Conservation (phyloP, 2,888 invertebrate genomes). For the Ypsolopha scabrella region DNA sequence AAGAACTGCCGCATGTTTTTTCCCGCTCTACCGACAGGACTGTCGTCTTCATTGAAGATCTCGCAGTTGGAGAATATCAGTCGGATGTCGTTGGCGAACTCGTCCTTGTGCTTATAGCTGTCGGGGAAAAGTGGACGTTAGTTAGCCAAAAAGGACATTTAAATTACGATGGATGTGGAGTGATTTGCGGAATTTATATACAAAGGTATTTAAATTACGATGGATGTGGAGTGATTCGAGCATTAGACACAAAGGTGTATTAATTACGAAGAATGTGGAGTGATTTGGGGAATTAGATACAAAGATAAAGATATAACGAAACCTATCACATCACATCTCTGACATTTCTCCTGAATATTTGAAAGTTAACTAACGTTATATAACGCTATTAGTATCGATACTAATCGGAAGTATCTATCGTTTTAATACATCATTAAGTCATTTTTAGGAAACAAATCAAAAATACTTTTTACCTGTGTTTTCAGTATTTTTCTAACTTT, state of each 20-base stretch:
- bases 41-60: conserved; percentile 98
- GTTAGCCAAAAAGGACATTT: conserved; percentile 6
- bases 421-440: too few relatives aligned
- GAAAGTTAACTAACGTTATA: too few relatives aligned
- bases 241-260: too few relatives aligned
- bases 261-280: neutral
- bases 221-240: neutral
- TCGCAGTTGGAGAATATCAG: conserved; percentile 98
- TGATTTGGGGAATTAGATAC: neutral
- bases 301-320: neutral
- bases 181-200: too few relatives aligned
- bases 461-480: too few relatives aligned
- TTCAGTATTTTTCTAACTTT: too few relatives aligned
- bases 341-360: too few relatives aligned
- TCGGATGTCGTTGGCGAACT: conserved; percentile 92
- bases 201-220: conserved; percentile 3
- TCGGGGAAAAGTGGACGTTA: conserved; percentile 14
- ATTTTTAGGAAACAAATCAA: too few relatives aligned
- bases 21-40: conserved; percentile 96
- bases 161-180: neutral
- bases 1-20: conserved; percentile 94
- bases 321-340: too few relatives aligned
- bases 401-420: too few relatives aligned
- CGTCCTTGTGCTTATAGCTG: conserved; percentile 94
- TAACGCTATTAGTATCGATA: too few relatives aligned